These are phyloP conservation scores for Chelonus insularis DNA, from an alignment of 1,140 invertebrate genomes.

Conservation along the genomic window DNA sequence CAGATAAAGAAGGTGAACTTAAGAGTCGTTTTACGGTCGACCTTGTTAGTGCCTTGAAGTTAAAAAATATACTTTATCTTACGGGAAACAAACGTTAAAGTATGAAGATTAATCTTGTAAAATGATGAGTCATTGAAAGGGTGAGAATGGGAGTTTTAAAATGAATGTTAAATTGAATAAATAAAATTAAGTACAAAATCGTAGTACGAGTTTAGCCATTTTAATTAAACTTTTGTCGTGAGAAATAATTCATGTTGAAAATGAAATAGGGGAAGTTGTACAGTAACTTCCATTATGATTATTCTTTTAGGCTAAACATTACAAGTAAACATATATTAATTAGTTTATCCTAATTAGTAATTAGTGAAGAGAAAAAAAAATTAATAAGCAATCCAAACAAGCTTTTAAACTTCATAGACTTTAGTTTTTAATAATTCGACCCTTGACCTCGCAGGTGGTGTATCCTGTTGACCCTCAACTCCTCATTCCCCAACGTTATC, in stretches of 20 bases:
- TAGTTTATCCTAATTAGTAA: neutral
- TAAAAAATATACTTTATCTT: neutral
- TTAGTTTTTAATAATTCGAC: conserved; percentile 19
- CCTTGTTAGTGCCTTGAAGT: neutral
- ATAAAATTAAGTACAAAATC: conserved; percentile 1
- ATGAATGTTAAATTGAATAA: conserved; percentile 3
- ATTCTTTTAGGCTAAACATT: no score
- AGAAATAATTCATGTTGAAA: conserved; percentile 3
- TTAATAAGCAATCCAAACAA: neutral
- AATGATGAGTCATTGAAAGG: neutral
- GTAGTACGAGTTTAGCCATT: neutral
- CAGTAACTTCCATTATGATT: no score
- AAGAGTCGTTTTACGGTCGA: conserved; percentile 2
- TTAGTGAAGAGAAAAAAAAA: neutral
- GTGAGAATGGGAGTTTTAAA: neutral
- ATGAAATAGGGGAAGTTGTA: neutral
- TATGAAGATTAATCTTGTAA: neutral
- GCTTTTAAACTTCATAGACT: neutral
- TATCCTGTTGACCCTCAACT: conserved; percentile 24
- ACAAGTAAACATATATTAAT: neutral
- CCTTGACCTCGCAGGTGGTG: conserved; percentile 15
- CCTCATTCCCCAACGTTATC: conserved; percentile 13
- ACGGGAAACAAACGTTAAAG: neutral
- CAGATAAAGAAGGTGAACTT: neutral
- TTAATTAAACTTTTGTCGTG: conserved; percentile 2